Evolutionary conservation across 2,797 vertebrate genomes (phyloP), one percentile per base, ranked within the genome.

Genomic region (Novumbra hubbsi): DNA sequence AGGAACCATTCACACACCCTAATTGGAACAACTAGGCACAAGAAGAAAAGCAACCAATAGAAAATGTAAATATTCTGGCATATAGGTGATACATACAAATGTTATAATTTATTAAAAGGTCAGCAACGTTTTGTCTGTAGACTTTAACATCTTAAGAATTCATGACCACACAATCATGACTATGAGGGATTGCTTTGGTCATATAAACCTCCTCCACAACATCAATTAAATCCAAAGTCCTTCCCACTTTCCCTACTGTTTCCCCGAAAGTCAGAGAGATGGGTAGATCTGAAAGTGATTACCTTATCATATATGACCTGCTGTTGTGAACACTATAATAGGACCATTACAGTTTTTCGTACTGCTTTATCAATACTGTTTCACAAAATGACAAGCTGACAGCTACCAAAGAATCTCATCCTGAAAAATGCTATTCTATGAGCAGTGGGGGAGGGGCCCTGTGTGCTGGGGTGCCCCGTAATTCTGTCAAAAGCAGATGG

Each of bases 371-470:
- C 67, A 85, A 83, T 65, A 70, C 45, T 64, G 67, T 85, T 41
- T 83, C 73, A 87, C 87, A 86, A 89, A 87, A 85, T 83, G 86
- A 88, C 88, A 86, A 86, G 77, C 78, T 87, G 83, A 88, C 88
- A 79, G 82, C 75, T 84, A 84, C 73, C 77, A 87, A 84, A 87
- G 80, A 84, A 81, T 88, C 81, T 78, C 75, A 76, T 49, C 55
- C 75, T 64, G 84, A 82, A 88, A 86, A 90, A 86, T 78, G 80
- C 83, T 87, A 57, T 90, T 89, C 79, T 68, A 74, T 76, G 32
- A 2, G 5, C 32, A 34, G 32, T 34, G 2, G 2, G 5, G 2
- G 32, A 34, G 32, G 5, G 32, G 34, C 34, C 34, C 34, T 38
- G 34, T 38, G 34, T 38, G 14, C 32, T n/a, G 12, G 27, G 64